A percentile compares a stretch with the other conserved stretches of the same genome.
Evolutionary conservation across 2,888 invertebrate species (phyloP).

Genomic region (Rhingia rostrata): DNA sequence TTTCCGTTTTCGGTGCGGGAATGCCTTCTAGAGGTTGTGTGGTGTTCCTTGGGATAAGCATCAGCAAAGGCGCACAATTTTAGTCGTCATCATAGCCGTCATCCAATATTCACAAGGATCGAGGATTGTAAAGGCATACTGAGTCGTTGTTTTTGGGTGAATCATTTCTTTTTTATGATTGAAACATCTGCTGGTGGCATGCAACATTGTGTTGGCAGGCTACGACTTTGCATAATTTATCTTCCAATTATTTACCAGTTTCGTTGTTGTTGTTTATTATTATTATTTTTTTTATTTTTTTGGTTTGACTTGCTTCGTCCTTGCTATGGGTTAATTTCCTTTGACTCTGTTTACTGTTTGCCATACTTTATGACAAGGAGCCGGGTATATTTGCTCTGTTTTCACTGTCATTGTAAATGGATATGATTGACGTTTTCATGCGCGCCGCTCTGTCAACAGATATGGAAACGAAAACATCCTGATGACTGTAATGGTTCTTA

Average conservation of each 20-base stretch:
- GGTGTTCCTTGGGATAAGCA: background rate
- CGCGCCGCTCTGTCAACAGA: no score
- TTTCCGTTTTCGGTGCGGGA: slow-evolving; percentile 34
- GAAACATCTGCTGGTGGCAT: slow-evolving; percentile 51
- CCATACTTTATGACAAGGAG: no score
- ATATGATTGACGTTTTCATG: no score
- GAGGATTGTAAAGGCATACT: background rate
- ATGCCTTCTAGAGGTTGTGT: slow-evolving; percentile 16
- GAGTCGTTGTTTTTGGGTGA: slow-evolving; percentile 17
- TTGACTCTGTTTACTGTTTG: no score
- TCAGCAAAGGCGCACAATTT: slow-evolving; percentile 14
- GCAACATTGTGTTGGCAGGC: slow-evolving; percentile 40
- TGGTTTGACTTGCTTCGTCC: background rate
- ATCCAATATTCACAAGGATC: slow-evolving; percentile 6
- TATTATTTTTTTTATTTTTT: background rate
- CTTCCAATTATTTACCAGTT: slow-evolving; percentile 17
- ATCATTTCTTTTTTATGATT: slow-evolving; percentile 35
- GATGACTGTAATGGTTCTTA: no score
- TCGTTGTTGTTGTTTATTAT: slow-evolving; percentile 5
- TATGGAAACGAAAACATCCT: no score
- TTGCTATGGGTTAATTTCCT: no score
- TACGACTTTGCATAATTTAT: slow-evolving; percentile 41
- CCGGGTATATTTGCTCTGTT: no score
- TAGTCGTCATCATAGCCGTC: background rate
- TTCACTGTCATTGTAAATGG: no score